Percentiles rank a stretch among this genome's conserved stretches.
phyloP scores from a whole-genome alignment of 2,888 invertebrate species.

The Diaprepes abbreviatus region DNA sequence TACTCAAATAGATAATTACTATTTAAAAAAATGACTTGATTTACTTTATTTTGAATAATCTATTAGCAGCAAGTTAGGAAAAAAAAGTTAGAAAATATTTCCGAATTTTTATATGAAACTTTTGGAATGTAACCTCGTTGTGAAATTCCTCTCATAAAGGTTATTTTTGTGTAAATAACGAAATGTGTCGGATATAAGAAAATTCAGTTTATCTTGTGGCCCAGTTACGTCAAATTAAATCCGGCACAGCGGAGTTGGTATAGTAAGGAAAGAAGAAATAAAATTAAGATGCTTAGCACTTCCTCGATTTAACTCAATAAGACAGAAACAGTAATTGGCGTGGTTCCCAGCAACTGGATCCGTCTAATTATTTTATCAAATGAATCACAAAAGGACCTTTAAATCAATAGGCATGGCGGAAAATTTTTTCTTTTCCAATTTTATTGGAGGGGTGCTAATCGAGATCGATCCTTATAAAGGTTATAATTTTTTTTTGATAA shows the following conservation, averaged over 20 bases:
- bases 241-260: conserved; percentile 19
- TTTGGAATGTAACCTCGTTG: not conserved
- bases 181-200: conserved; percentile 27
- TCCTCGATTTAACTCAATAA: conserved; percentile 65
- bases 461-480: no score
- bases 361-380: conserved; percentile 65
- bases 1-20: no score
- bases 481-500: no score
- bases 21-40: no score
- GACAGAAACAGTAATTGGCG: conserved; percentile 63
- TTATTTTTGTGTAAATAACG: conserved; percentile 15
- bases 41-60: no score
- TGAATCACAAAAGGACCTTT: conserved; percentile 59
- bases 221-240: conserved; percentile 39
- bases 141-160: not conserved
- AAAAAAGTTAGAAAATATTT: no score
- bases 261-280: conserved; percentile 56
- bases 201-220: conserved; percentile 35
- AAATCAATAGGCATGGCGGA: conserved; percentile 4
- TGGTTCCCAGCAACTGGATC: conserved; percentile 54
- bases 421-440: no score
- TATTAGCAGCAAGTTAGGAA: no score
- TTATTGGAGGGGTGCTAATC: no score
- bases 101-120: no score
- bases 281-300: conserved; percentile 66